Conservation (phyloP, 2,113 vertebrate genomes). For the Terrapene triunguis region DNA sequence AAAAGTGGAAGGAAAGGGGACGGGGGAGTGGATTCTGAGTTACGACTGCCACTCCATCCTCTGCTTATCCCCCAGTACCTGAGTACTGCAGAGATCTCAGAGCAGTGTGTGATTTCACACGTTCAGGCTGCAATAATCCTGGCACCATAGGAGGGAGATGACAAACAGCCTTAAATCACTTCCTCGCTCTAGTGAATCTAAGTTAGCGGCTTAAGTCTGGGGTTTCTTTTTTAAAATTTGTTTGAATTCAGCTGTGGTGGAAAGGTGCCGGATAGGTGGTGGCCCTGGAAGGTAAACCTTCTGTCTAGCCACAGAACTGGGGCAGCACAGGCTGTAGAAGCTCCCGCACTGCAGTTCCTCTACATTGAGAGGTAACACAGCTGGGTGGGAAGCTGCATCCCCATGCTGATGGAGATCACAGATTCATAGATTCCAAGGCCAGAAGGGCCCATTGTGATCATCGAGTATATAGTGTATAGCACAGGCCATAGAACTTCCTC, state of each 20-base stretch:
- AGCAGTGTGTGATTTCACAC: not conserved
- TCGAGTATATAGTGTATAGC: too few relatives aligned
- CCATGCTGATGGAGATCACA: not conserved
- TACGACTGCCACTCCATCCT: not conserved
- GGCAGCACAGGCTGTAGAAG: not conserved
- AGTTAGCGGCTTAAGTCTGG: not conserved
- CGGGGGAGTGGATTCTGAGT: not conserved
- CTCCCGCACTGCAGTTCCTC: not conserved
- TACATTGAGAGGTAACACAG: not conserved
- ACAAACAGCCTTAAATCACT: not conserved
- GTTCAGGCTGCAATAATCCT: not conserved
- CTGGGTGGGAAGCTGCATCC: rapidly evolving
- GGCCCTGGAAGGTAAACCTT: not conserved
- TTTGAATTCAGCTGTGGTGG: not conserved
- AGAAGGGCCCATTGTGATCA: not conserved
- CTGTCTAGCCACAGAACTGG: rapidly evolving
- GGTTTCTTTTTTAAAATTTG: not conserved
- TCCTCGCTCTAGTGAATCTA: not conserved
- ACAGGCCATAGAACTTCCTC: too few relatives aligned
- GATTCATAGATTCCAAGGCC: not conserved
- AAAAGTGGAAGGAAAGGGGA: not conserved
- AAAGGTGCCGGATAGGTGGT: not conserved
- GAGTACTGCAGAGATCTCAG: not conserved
- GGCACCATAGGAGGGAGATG: not conserved
- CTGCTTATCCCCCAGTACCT: not conserved